Evolutionary conservation across 2,113 vertebrate genomes (phyloP).

Genomic region (Sebastes schlegelii): DNA sequence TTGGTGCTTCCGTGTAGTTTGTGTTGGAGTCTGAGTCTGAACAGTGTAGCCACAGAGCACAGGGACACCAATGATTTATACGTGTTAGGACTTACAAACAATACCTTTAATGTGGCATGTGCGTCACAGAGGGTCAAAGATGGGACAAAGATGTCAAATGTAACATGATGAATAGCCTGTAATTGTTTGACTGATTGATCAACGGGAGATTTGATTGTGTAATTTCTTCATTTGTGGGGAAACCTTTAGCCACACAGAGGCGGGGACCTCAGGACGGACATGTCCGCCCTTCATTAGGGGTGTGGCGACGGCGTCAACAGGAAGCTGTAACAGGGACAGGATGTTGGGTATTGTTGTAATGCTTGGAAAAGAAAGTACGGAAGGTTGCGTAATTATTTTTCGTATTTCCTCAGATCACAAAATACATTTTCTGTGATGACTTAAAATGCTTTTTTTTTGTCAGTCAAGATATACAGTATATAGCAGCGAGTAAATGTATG

Average conservation of each 20-base stretch:
- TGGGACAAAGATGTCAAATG: neutral
- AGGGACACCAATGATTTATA: too few relatives aligned
- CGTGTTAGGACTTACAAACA: too few relatives aligned
- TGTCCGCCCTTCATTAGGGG: slow-evolving; percentile 9
- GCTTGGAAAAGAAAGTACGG: slow-evolving; percentile 6
- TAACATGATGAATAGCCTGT: neutral
- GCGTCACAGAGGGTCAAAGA: slow-evolving; percentile 1
- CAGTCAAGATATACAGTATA: neutral
- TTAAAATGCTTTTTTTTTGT: neutral
- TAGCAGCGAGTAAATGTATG: neutral
- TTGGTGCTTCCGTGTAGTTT: too few relatives aligned
- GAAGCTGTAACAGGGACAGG: slow-evolving; percentile 58
- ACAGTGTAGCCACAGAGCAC: too few relatives aligned
- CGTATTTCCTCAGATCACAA: slow-evolving; percentile 2
- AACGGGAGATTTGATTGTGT: neutral
- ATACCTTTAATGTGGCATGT: neutral
- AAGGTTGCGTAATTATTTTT: slow-evolving; percentile 9
- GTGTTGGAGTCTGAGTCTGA: too few relatives aligned
- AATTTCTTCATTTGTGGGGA: neutral
- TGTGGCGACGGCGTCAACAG: slow-evolving; percentile 52
- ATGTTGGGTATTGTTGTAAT: slow-evolving; percentile 63
- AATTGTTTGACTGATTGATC: neutral
- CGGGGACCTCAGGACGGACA: neutral
- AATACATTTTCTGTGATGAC: neutral
- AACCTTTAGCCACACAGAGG: slow-evolving; percentile 1